Evolutionary conservation across 2,113 vertebrate genomes (phyloP).

Genomic region (Cochlearius cochlearius): DNA sequence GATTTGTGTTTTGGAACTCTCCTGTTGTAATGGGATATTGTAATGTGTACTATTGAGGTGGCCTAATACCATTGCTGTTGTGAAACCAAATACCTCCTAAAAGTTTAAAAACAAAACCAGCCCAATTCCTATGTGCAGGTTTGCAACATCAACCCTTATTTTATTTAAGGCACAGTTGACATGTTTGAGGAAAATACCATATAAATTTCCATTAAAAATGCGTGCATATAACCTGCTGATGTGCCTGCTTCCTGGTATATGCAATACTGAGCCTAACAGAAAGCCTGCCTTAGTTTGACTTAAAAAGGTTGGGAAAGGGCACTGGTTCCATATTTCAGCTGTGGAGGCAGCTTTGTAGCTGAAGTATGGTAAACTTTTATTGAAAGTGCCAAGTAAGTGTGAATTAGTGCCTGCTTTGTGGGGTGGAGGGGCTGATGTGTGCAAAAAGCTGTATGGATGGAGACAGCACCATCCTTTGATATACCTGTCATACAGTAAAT

Average conservation of each 20-base stretch:
- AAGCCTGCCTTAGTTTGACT: neutral
- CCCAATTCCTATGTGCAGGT: neutral
- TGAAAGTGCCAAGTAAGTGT: neutral
- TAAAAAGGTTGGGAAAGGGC: neutral
- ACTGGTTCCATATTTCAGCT: neutral
- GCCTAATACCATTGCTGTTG: neutral
- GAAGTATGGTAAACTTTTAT: neutral
- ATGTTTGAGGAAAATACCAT: neutral
- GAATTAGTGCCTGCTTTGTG: neutral
- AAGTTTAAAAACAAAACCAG: neutral
- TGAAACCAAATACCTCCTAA: neutral
- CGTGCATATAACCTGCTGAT: rapidly evolving
- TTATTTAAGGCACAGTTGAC: neutral
- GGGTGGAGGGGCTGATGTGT: neutral
- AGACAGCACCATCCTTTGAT: neutral
- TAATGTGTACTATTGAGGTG: neutral
- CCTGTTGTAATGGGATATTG: neutral
- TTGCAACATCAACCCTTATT: neutral
- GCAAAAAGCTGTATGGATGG: neutral
- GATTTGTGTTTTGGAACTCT: neutral
- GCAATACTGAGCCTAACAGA: neutral
- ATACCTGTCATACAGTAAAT: neutral
- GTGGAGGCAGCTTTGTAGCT: neutral
- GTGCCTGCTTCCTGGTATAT: neutral
- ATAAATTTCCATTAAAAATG: neutral